A percentile compares a stretch with the other conserved stretches of the same genome.
Conservation (phyloP, 2,888 invertebrate genomes). For the Agrochola lota region DNA sequence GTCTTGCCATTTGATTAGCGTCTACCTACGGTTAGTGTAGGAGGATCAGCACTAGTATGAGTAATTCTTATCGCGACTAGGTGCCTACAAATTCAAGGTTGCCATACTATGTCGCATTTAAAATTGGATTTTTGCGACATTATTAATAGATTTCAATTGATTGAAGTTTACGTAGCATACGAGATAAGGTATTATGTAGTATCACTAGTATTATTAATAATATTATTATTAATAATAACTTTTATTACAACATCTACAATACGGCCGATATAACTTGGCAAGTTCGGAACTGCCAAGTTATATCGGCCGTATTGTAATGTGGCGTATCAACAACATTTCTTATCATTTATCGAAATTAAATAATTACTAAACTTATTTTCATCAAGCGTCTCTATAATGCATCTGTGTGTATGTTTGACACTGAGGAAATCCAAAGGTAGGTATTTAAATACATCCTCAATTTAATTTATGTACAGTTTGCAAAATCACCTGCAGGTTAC, state of each 20-base stretch:
- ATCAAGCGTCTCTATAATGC: background rate
- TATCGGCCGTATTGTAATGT: background rate
- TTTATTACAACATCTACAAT: background rate
- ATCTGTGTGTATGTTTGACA: constrained; percentile 1
- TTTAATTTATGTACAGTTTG: background rate
- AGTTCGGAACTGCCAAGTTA: no score
- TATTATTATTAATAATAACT: background rate
- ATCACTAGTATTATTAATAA: background rate
- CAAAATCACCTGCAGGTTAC: background rate
- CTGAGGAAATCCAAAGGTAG: background rate
- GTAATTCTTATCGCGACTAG: constrained; percentile 79
- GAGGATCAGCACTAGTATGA: constrained; percentile 74
- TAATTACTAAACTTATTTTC: background rate
- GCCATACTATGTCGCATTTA: constrained; percentile 60
- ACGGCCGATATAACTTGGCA: no score
- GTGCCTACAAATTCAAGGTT: constrained; percentile 75
- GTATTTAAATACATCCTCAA: background rate
- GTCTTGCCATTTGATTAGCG: constrained; percentile 70
- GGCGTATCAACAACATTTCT: background rate
- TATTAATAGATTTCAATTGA: constrained; percentile 24
- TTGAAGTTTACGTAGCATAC: background rate
- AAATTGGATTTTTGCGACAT: constrained; percentile 44
- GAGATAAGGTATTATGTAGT: background rate
- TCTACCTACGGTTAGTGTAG: constrained; percentile 70
- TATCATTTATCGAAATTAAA: background rate